Percentiles rank a stretch among this genome's conserved stretches.
Evolutionary conservation across 2,113 vertebrate species (phyloP).

Genomic region (Xerus inauris): DNA sequence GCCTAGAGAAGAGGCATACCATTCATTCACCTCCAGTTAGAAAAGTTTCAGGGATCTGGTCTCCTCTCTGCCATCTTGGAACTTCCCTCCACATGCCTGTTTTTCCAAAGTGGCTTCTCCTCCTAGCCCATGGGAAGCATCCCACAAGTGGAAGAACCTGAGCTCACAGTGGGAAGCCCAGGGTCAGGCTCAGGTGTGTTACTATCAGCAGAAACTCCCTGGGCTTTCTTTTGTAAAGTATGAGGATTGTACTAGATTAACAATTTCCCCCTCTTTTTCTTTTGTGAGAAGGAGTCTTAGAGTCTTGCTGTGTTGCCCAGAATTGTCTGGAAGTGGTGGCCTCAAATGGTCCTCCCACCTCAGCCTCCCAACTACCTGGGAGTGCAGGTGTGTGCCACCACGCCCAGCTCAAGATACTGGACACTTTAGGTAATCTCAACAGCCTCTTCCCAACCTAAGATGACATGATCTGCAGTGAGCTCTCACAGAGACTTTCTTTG

Average conservation of each 20-base stretch:
- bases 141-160: not conserved
- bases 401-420: too few relatives aligned
- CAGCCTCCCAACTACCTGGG: too few relatives aligned
- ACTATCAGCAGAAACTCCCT: not conserved
- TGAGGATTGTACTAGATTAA: not conserved
- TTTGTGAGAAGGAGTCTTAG: too few relatives aligned
- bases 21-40: not conserved
- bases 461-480: not conserved
- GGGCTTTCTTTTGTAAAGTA: not conserved
- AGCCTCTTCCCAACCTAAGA: not conserved
- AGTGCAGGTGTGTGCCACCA: too few relatives aligned
- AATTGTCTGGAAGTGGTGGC: too few relatives aligned
- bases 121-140: not conserved
- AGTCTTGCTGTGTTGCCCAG: too few relatives aligned
- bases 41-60: not conserved
- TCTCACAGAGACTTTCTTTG: not conserved
- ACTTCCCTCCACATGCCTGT: not conserved
- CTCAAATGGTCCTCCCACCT: too few relatives aligned
- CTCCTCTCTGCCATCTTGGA: not conserved
- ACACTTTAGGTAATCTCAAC: not conserved
- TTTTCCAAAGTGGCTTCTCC: not conserved
- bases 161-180: not conserved
- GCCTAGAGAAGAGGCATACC: not conserved
- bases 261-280: too few relatives aligned
- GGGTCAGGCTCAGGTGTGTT: not conserved